phyloP scores from a whole-genome alignment of 2,888 invertebrate genomes.

The Epistrophe eligans region DNA sequence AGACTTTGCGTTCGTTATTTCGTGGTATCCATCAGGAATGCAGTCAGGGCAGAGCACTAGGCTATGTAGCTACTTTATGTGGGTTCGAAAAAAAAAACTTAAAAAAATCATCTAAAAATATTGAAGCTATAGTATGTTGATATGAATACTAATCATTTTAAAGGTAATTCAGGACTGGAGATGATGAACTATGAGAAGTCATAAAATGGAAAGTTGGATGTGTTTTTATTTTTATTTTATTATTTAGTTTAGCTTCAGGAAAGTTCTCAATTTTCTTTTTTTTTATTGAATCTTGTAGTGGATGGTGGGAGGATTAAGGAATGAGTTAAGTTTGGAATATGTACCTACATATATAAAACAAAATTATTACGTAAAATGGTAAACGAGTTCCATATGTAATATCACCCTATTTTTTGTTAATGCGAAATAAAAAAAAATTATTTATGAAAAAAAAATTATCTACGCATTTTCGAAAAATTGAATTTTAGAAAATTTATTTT shows the following conservation, averaged over 20 bases:
- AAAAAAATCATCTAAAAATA: slow-evolving; percentile 14
- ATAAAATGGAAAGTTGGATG: background rate
- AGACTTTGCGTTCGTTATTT: background rate
- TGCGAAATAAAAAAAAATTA: too few relatives aligned
- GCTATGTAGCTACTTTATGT: background rate
- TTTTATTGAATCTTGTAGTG: too few relatives aligned
- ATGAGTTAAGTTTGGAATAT: too few relatives aligned
- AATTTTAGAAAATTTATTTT: too few relatives aligned
- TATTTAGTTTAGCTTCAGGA: background rate
- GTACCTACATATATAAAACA: too few relatives aligned
- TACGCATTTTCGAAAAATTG: too few relatives aligned
- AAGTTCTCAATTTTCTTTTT: background rate
- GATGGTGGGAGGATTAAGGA: too few relatives aligned
- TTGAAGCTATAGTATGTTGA: slow-evolving; percentile 2
- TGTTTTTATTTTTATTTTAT: background rate
- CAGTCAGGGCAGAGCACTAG: background rate
- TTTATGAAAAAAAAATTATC: too few relatives aligned
- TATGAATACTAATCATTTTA: slow-evolving; percentile 34
- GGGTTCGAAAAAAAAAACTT: background rate
- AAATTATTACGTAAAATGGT: too few relatives aligned
- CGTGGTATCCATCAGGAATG: background rate
- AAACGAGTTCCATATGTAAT: too few relatives aligned
- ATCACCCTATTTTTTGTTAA: too few relatives aligned
- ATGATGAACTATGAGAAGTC: slow-evolving; percentile 10
- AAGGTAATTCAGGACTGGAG: slow-evolving; percentile 12